A percentile compares a stretch with the other conserved stretches of the same genome.
Evolutionary conservation across 1,140 invertebrate species (phyloP).

Genomic region (Radopholus similis): DNA sequence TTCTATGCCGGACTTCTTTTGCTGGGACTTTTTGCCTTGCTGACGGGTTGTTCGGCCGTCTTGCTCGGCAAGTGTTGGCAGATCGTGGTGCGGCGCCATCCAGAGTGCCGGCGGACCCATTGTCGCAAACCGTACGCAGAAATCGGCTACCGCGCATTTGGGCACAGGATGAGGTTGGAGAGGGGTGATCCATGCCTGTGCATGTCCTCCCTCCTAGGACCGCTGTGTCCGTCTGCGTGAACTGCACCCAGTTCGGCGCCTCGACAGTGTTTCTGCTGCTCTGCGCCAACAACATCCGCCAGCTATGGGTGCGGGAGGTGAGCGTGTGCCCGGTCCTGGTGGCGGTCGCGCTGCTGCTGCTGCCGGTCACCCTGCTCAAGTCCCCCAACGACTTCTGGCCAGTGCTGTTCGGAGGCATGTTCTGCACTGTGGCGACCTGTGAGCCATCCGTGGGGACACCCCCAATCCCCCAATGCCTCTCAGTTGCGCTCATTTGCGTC

Average conservation of each 20-base stretch:
- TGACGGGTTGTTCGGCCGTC: constrained; percentile 25
- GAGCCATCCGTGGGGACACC: background rate
- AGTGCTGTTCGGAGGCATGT: constrained; percentile 42
- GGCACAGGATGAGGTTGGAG: constrained; percentile 69
- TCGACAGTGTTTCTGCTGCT: constrained; percentile 72
- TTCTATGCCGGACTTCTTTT: background rate
- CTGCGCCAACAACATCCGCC: constrained; percentile 65
- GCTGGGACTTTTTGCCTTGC: background rate
- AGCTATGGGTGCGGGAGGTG: constrained; percentile 62
- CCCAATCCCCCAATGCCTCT: background rate
- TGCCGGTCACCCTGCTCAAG: constrained; percentile 70
- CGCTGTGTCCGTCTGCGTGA: constrained; percentile 61
- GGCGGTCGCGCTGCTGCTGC: constrained; percentile 67
- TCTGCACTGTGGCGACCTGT: background rate
- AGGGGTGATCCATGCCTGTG: constrained; percentile 23
- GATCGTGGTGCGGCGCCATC: constrained; percentile 69
- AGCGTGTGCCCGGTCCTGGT: constrained; percentile 70
- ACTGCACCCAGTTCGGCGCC: constrained; percentile 71
- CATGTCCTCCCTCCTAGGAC: background rate
- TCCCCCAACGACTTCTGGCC: constrained; percentile 74
- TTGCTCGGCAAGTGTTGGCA: constrained; percentile 69
- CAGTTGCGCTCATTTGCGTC: constrained; percentile 48
- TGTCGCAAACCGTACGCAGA: constrained; percentile 71
- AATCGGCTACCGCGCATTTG: constrained; percentile 68
- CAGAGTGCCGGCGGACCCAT: constrained; percentile 64